These are phyloP conservation scores for Philopotamus ludificatus DNA, from an alignment of 1,140 invertebrate species.

Conservation along the genomic window DNA sequence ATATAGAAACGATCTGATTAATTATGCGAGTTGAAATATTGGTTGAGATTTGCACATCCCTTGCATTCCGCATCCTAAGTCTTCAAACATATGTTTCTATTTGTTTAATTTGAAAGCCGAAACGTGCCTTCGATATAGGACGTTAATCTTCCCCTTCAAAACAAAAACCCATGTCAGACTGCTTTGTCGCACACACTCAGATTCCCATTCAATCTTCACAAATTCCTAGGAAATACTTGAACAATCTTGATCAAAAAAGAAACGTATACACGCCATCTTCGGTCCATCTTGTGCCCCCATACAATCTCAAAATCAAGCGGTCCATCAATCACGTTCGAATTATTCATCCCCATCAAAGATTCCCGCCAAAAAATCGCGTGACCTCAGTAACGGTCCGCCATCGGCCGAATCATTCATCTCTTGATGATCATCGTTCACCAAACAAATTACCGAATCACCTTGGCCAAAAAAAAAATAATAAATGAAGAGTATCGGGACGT, in stretches of 20 bases:
- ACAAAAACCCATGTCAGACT: slow-evolving; percentile 13
- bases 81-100: neutral
- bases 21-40: too few species aligned
- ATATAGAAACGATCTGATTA: too few species aligned
- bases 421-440: slow-evolving; percentile 19
- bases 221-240: too few species aligned
- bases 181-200: too few species aligned
- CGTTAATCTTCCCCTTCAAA: slow-evolving; percentile 17
- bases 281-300: too few species aligned
- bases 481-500: slow-evolving; percentile 1
- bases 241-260: too few species aligned
- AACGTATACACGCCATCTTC: too few species aligned
- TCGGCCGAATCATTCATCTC: slow-evolving; percentile 15
- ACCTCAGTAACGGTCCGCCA: slow-evolving; percentile 1
- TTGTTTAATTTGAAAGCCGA: slow-evolving; percentile 1
- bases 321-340: neutral
- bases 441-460: slow-evolving; percentile 8
- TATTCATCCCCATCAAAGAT: neutral
- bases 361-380: too few species aligned
- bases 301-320: neutral
- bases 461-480: neutral
- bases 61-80: too few species aligned
- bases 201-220: too few species aligned
- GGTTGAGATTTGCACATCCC: too few species aligned
- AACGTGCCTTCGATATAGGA: neutral